phyloP scores from a whole-genome alignment of 2,888 invertebrate species.

The Boloria euphrosyne region DNA sequence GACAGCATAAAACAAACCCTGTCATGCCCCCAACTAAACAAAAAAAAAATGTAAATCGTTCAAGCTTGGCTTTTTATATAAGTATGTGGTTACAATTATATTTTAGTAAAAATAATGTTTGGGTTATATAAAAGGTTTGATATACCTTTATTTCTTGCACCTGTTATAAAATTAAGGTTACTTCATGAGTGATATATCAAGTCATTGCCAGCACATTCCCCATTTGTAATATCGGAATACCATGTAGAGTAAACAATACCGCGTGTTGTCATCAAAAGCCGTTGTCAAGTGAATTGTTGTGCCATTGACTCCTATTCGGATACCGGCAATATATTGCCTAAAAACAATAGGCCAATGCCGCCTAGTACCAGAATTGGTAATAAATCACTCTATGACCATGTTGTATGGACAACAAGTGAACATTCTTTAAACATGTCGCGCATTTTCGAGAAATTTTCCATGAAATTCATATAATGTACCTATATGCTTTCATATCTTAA shows the following conservation, averaged over 20 bases:
- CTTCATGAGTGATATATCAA: conserved; percentile 37
- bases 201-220: conserved; percentile 57
- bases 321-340: conserved; percentile 69
- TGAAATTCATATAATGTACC: background rate
- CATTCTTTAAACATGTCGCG: conserved; percentile 28
- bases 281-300: conserved; percentile 67
- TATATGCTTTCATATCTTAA: too few species aligned
- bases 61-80: too few species aligned
- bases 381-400: conserved; percentile 70
- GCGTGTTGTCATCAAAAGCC: conserved; percentile 58
- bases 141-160: too few species aligned
- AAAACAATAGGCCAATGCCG: conserved; percentile 71
- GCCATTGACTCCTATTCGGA: conserved; percentile 42
- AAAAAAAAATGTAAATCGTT: too few species aligned
- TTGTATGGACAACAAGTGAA: conserved; percentile 56
- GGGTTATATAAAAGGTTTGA: too few species aligned
- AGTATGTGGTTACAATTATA: too few species aligned
- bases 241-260: conserved; percentile 49
- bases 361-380: conserved; percentile 56
- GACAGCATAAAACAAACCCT: too few species aligned
- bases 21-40: too few species aligned
- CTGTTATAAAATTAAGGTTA: background rate
- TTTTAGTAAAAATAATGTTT: too few species aligned
- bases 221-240: conserved; percentile 58
- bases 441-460: conserved; percentile 20